Evolutionary conservation across 2,797 vertebrate species (phyloP).

Genomic region (Sebastes reedi): DNA sequence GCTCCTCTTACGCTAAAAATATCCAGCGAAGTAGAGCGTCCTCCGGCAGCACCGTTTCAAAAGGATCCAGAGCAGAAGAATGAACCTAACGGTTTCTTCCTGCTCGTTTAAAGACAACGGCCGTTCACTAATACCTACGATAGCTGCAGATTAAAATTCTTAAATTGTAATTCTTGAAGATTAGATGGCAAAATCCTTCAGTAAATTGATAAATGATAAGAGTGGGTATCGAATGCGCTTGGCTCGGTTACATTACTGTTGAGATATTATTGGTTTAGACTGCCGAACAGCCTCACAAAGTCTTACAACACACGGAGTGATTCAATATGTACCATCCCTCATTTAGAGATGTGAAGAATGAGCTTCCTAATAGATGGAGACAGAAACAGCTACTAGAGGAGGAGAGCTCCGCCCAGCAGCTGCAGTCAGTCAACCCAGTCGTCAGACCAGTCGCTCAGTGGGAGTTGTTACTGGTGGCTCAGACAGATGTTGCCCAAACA

Average conservation of each 20-base stretch:
- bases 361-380: slow-evolving; percentile 40
- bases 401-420: slow-evolving; percentile 69
- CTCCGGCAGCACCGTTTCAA: slow-evolving; percentile 61
- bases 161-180: slow-evolving; percentile 11
- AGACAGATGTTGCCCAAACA: slow-evolving; percentile 38
- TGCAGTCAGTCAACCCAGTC: slow-evolving; percentile 56
- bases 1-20: slow-evolving; percentile 82
- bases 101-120: slow-evolving; percentile 12
- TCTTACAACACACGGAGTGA: slow-evolving; percentile 8
- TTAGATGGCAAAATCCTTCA: slow-evolving; percentile 4
- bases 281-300: neutral
- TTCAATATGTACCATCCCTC: slow-evolving; percentile 23
- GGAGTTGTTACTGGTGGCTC: slow-evolving; percentile 10
- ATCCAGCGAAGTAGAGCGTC: slow-evolving; percentile 76
- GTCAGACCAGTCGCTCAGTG: slow-evolving; percentile 9
- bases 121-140: slow-evolving; percentile 4
- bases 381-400: slow-evolving; percentile 39
- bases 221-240: neutral
- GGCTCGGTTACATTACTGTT: neutral
- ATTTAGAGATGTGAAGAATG: slow-evolving; percentile 49
- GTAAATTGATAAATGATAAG: neutral
- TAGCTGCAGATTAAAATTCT: neutral
- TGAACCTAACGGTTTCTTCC: slow-evolving; percentile 3
- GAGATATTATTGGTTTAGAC: slow-evolving; percentile 37
- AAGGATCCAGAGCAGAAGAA: slow-evolving; percentile 43